A percentile compares a stretch with the other conserved stretches of the same genome.
phyloP scores from a whole-genome alignment of 2,113 vertebrate species.

The Gambusia holbrooki region DNA sequence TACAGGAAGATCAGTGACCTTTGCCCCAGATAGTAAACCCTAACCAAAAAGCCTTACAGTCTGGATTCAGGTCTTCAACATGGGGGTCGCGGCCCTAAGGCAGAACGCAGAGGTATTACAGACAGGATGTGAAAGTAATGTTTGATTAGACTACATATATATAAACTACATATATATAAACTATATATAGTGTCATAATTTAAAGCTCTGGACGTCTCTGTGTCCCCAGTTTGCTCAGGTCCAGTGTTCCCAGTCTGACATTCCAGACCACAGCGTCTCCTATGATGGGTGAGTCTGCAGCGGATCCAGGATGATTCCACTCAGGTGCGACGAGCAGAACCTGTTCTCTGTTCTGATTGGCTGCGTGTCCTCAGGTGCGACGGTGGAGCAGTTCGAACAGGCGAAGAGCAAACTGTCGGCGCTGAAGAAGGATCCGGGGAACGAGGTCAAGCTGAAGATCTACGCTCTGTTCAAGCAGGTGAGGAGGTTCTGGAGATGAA shows the following conservation, averaged over 20 bases:
- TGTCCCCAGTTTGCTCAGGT: slow-evolving; percentile 31
- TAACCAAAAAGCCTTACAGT: background rate
- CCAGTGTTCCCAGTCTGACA: slow-evolving; percentile 49
- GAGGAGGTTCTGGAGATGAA: background rate
- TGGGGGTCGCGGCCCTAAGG: too few species aligned
- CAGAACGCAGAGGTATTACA: too few species aligned
- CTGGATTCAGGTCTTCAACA: too few species aligned
- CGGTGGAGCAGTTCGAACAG: slow-evolving; percentile 86
- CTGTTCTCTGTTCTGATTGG: background rate
- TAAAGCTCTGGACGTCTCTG: background rate
- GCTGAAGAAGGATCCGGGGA: slow-evolving; percentile 89
- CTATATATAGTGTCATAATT: too few species aligned
- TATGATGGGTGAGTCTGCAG: slow-evolving; percentile 78
- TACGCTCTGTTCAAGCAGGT: slow-evolving; percentile 97
- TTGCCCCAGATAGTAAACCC: slow-evolving; percentile 24
- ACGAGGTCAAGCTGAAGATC: slow-evolving; percentile 88
- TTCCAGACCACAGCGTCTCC: slow-evolving; percentile 74
- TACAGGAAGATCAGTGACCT: slow-evolving; percentile 20
- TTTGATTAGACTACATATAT: too few species aligned
- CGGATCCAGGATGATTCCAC: background rate
- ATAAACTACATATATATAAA: too few species aligned
- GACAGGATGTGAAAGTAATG: too few species aligned
- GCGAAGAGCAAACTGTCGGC: slow-evolving; percentile 83
- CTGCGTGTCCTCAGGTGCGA: slow-evolving; percentile 50
- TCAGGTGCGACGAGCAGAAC: background rate